Percentiles rank a stretch among this genome's conserved stretches.
Evolutionary conservation across 2,797 vertebrate species (phyloP).

Genomic region (Ptychobarbus kaznakovi): DNA sequence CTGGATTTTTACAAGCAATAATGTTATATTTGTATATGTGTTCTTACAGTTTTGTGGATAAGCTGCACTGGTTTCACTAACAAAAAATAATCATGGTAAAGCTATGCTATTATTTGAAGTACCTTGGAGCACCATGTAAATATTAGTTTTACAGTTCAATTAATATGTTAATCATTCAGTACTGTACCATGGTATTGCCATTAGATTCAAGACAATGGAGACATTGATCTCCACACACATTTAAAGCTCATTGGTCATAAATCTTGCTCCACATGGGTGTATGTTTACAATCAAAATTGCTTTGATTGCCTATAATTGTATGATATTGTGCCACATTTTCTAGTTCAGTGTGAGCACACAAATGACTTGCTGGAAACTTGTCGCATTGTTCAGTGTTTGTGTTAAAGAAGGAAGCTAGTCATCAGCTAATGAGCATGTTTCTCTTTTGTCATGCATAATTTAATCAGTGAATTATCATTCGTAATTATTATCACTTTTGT

Average conservation of each 20-base stretch:
- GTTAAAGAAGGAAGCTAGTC: conserved; percentile 7
- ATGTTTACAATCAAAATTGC: background rate
- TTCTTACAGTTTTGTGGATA: too few species aligned
- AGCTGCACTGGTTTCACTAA: background rate
- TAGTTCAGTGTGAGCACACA: background rate
- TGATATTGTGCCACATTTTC: background rate
- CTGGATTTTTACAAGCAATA: too few species aligned
- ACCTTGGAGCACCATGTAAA: background rate
- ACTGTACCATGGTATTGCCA: background rate
- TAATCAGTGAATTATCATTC: conserved; percentile 8
- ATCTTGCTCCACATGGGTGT: background rate
- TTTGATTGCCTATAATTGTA: background rate
- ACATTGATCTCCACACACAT: background rate
- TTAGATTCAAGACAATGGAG: background rate
- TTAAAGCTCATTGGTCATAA: background rate
- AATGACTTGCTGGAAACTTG: background rate
- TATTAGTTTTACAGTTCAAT: background rate
- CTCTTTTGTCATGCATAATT: conserved; percentile 27
- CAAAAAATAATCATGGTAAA: background rate
- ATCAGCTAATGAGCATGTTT: conserved; percentile 20
- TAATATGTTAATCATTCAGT: background rate
- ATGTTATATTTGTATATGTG: background rate
- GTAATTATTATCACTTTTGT: conserved; percentile 8
- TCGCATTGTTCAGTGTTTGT: background rate
- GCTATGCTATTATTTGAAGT: background rate